Evolutionary conservation across 2,113 vertebrate species (phyloP).

Genomic region (Chinchilla lanigera): DNA sequence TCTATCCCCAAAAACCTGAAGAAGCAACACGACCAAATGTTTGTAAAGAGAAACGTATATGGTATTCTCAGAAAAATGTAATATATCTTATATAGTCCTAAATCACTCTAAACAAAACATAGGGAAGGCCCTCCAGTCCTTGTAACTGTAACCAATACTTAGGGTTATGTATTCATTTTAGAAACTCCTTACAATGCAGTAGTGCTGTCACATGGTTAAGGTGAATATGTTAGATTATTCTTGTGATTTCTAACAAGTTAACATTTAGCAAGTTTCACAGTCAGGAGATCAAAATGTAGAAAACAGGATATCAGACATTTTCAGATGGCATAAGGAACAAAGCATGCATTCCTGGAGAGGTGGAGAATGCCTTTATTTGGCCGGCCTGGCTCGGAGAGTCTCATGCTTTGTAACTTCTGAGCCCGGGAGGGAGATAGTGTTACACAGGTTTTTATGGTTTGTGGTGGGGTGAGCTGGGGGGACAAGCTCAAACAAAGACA

Average conservation of each 20-base stretch:
- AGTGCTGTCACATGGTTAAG: background rate
- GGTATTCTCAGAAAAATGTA: background rate
- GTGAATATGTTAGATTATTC: background rate
- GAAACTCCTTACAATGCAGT: background rate
- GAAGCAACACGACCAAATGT: background rate
- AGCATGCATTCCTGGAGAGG: no score
- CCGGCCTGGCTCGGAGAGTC: background rate
- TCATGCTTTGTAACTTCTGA: background rate
- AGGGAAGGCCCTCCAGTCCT: background rate
- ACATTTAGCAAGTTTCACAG: background rate
- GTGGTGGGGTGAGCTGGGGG: background rate
- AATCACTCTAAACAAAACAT: background rate
- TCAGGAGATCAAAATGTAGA: background rate
- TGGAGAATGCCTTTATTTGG: background rate
- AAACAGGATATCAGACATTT: no score
- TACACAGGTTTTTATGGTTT: background rate
- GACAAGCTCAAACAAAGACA: background rate
- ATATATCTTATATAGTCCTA: background rate
- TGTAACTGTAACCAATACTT: background rate
- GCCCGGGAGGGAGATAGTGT: background rate
- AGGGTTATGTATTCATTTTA: background rate
- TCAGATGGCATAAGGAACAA: no score
- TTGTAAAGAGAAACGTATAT: background rate
- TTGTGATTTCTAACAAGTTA: background rate
- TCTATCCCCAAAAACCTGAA: background rate